A percentile compares a stretch with the other conserved stretches of the same genome.
These are phyloP conservation scores for Helogale parvula DNA, from an alignment of 2,113 vertebrate species.

Conservation along the genomic window DNA sequence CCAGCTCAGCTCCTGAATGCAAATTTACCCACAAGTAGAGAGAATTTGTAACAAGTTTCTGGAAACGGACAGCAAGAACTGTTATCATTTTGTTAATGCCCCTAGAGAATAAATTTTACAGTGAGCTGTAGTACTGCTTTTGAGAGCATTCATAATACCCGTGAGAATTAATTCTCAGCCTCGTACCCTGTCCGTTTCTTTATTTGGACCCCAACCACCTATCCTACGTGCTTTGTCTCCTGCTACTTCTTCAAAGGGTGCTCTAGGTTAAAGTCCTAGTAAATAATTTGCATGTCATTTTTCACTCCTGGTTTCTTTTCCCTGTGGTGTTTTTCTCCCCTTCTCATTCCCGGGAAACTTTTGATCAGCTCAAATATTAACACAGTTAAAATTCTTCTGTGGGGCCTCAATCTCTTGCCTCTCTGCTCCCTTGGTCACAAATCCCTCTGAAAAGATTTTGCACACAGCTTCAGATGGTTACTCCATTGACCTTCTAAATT, in stretches of 20 bases:
- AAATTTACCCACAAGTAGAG: slow-evolving; percentile 26
- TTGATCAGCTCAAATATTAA: not conserved
- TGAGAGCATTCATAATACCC: not conserved
- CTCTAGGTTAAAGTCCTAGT: not conserved
- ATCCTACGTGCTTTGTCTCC: not conserved
- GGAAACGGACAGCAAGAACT: not conserved
- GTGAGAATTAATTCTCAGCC: not conserved
- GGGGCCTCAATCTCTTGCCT: not conserved
- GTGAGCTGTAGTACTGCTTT: not conserved
- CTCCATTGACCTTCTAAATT: not conserved
- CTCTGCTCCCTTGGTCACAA: not conserved
- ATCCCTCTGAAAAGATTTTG: not conserved
- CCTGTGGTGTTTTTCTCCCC: not conserved
- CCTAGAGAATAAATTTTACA: not conserved
- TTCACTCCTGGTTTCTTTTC: not conserved
- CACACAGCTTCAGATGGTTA: not conserved
- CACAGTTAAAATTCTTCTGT: not conserved
- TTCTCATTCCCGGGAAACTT: not conserved
- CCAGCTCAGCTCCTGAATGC: slow-evolving; percentile 33
- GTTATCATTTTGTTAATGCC: not conserved
- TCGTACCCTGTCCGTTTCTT: not conserved
- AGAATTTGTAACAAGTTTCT: not conserved
- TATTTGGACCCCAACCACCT: not conserved
- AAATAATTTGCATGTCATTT: not conserved
- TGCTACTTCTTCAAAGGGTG: not conserved